Base-by-base conservation (phyloP, 23 tunicate genomes). In the Corella eumyota region DNA sequence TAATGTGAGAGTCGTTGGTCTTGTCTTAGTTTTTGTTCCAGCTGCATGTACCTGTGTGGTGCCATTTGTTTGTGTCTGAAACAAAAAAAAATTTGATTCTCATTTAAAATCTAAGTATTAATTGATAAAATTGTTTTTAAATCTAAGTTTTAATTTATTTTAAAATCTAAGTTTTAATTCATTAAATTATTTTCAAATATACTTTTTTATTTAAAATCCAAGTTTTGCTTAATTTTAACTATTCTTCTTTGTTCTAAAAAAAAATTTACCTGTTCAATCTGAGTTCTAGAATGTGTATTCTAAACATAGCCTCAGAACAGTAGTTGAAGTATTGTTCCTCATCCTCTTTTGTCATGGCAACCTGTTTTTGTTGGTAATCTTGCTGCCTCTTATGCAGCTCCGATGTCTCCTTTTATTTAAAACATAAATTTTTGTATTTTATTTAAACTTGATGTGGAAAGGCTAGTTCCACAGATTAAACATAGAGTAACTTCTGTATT, bases 251-350 rank as follows among this genome's bases (percentile, higher is more conserved):
- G n/a, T n/a, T n/a, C n/a, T n/a, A n/a, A n/a, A n/a, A n/a, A 40
- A 40, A 0, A 24, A 25, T 34, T 33, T 7, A 88, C 96, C 88
- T 87, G 90, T 84, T 78, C 21, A 93, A 51, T 25, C 99, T 46
- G 47, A 93, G 57, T 50, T 93, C 95, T 30, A 93, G 70, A 34
- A 93, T 93, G 37, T 84, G 95, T 44, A 93, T 93, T 36, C 94
- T 56, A 78, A 93, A 93, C 99, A 93, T 93, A n/a, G 99, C 90
- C 56, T 93, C 99, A 6, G 99, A 80, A 71, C 99, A 93, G 67
- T 72, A 93, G 67, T 80, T 77, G 58, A 79, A 78, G 58, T 93
- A 93, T 67, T 87, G 92, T 57, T 93, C 99, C 44, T 93, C 99
- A 48, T 93, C 99, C 36, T 93, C 99, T 37, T 93, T 93, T 32